Evolutionary conservation across 2,888 invertebrate genomes (phyloP).

Genomic region (Sarcophaga variegata): DNA sequence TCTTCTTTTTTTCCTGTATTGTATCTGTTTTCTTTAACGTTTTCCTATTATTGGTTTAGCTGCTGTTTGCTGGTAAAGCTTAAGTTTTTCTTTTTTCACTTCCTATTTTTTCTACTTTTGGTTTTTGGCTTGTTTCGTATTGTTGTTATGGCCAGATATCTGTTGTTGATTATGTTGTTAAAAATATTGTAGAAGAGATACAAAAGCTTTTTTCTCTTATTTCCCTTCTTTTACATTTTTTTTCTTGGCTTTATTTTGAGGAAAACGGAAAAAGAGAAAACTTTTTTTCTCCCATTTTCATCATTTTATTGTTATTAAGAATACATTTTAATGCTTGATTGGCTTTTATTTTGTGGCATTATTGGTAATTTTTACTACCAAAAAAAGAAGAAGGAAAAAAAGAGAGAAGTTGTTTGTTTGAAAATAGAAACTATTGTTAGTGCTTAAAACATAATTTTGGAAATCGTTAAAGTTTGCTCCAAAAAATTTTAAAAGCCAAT

Average conservation of each 20-base stretch:
- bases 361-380: conserved; percentile 8
- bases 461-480: background rate
- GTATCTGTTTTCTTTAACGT: background rate
- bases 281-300: background rate
- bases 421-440: background rate
- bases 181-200: conserved; percentile 31
- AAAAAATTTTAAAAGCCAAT: background rate
- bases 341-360: conserved; percentile 12
- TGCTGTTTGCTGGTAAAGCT: conserved; percentile 35
- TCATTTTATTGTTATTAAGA: conserved; percentile 40
- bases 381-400: background rate
- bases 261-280: background rate
- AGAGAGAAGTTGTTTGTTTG: background rate
- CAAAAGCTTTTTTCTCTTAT: conserved; percentile 18
- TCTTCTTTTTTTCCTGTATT: background rate
- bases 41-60: conserved; percentile 44
- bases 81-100: conserved; percentile 24
- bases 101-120: conserved; percentile 33
- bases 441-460: background rate
- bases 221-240: conserved; percentile 2
- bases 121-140: conserved; percentile 38
- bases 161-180: conserved; percentile 61
- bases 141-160: conserved; percentile 45
- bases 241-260: conserved; percentile 21
- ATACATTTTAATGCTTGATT: conserved; percentile 45